Percentiles rank a stretch among this genome's conserved stretches.
Evolutionary conservation across 2,888 invertebrate species (phyloP).

Genomic region (Mythimna ferrago): DNA sequence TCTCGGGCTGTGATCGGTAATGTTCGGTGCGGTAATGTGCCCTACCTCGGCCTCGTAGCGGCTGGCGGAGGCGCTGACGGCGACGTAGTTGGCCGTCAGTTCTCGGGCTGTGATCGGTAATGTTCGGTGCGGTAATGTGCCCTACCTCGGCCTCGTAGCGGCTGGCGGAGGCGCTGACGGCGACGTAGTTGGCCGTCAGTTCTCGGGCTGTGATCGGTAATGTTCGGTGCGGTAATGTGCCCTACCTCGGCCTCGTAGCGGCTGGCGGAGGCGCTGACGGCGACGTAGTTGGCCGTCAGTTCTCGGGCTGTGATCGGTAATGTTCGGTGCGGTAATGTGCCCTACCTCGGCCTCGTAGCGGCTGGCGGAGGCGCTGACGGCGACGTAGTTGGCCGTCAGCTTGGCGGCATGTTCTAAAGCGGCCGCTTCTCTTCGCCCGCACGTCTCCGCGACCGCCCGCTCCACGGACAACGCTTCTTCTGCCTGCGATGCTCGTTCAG

Average conservation of each 20-base stretch:
- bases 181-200: conserved; percentile 81
- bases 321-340: too few relatives aligned
- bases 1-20: too few relatives aligned
- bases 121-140: too few relatives aligned
- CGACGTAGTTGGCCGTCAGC: conserved; percentile 80
- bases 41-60: conserved; percentile 30
- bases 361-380: conserved; percentile 63
- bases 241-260: conserved; percentile 30
- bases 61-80: conserved; percentile 63
- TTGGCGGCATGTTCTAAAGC: conserved; percentile 83
- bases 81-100: conserved; percentile 81
- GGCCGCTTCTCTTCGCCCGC: conserved; percentile 82
- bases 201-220: too few relatives aligned
- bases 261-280: conserved; percentile 63
- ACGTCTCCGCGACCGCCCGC: conserved; percentile 81
- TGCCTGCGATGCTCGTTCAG: conserved; percentile 75
- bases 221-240: too few relatives aligned
- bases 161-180: conserved; percentile 63
- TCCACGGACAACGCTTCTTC: conserved; percentile 76
- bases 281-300: conserved; percentile 78
- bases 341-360: conserved; percentile 30
- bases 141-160: conserved; percentile 30
- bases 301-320: too few relatives aligned
- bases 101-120: too few relatives aligned
- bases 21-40: too few relatives aligned